Percentiles rank a stretch among this genome's conserved stretches.
Conservation (phyloP, 2,113 vertebrate species). For the Mandrillus leucophaeus region DNA sequence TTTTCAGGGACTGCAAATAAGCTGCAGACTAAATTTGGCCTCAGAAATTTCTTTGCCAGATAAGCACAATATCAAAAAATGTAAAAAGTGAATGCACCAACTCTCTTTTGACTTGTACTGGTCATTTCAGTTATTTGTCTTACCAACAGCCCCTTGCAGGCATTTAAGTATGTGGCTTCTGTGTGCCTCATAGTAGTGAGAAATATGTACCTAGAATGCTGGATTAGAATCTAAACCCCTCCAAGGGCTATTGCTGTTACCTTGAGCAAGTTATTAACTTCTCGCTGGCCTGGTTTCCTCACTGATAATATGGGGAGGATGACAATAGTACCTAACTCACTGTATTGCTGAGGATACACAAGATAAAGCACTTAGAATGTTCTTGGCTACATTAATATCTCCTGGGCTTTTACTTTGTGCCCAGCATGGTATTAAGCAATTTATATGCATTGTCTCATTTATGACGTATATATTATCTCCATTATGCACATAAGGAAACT, state of each 20-base stretch:
- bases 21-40: not conserved
- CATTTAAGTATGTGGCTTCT: not conserved
- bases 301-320: too few relatives aligned
- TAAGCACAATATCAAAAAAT: not conserved
- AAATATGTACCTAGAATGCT: not conserved
- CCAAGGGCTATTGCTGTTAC: not conserved
- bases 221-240: not conserved
- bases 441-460: not conserved
- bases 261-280: not conserved
- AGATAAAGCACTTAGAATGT: not conserved
- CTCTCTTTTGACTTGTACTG: not conserved
- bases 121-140: not conserved
- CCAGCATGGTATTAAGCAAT: not conserved
- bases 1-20: not conserved
- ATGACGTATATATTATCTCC: not conserved
- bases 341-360: not conserved
- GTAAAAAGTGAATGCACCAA: too few relatives aligned
- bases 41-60: not conserved
- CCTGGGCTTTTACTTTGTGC: not conserved
- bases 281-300: not conserved
- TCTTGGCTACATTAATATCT: not conserved
- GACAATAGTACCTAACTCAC: not conserved
- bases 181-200: too few relatives aligned
- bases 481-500: not conserved
- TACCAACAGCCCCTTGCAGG: not conserved